Conservation (phyloP, 2,888 invertebrate species). For the Spilarctia lutea region DNA sequence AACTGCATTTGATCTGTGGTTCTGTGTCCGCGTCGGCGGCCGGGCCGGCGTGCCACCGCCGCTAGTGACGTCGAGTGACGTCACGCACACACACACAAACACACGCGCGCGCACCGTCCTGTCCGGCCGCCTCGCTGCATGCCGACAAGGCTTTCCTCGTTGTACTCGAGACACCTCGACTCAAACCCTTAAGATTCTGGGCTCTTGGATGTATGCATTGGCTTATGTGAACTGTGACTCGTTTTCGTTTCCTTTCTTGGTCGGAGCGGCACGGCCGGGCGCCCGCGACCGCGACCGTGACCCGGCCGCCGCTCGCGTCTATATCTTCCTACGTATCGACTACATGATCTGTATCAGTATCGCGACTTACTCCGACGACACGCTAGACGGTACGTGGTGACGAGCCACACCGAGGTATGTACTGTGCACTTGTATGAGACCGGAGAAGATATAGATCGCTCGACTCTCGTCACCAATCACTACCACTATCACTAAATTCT, state of each 20-base stretch:
- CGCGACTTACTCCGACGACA: conserved; percentile 56
- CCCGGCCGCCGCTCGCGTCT: conserved; percentile 80
- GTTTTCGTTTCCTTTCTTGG: conserved; percentile 87
- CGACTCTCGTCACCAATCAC: conserved; percentile 81
- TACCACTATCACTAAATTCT: conserved; percentile 79
- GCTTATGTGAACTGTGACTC: conserved; percentile 87
- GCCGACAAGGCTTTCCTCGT: conserved; percentile 85
- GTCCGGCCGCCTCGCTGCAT: conserved; percentile 82
- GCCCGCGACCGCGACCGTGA: conserved; percentile 61
- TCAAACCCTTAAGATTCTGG: conserved; percentile 87
- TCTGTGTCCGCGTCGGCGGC: conserved; percentile 81
- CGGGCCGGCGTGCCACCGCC: conserved; percentile 54
- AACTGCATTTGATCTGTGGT: conserved; percentile 87
- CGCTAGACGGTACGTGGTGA: conserved; percentile 58
- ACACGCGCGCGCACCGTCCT: conserved; percentile 56
- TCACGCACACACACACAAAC: conserved; percentile 51
- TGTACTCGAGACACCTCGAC: conserved; percentile 83
- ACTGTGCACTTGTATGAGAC: conserved; percentile 51
- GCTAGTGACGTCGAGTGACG: conserved; percentile 25
- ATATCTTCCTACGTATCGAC: conserved; percentile 74
- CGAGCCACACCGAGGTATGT: conserved; percentile 63
- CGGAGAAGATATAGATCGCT: conserved; percentile 83
- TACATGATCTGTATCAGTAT: conserved; percentile 50
- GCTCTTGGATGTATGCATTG: conserved; percentile 87
- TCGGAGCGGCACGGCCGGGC: conserved; percentile 77